Percentiles rank a stretch among this genome's conserved stretches.
Conservation (phyloP, 2,113 vertebrate species). For the Gymnogyps californianus region DNA sequence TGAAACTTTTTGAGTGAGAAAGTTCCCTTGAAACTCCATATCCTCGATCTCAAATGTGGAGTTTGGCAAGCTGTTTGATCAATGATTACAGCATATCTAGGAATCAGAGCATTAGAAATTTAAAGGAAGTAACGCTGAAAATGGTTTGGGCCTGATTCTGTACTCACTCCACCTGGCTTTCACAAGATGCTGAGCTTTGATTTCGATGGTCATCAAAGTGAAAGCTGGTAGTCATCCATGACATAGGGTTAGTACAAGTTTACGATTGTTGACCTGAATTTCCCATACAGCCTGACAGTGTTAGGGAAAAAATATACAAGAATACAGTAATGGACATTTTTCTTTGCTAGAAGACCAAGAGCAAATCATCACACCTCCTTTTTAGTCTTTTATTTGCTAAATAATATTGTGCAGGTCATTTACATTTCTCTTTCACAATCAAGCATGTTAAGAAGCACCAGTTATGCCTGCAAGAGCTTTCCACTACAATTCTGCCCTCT, state of each 20-base stretch:
- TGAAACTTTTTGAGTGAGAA: not conserved
- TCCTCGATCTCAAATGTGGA: not conserved
- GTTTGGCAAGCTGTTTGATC: not conserved
- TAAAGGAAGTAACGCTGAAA: not conserved
- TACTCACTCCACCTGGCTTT: not conserved
- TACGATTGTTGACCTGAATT: not conserved
- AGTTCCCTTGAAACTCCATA: not conserved
- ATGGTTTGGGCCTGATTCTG: not conserved
- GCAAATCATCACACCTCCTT: not conserved
- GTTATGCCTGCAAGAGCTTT: not conserved
- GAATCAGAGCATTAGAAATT: not conserved
- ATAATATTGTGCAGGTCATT: not conserved
- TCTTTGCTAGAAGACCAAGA: not conserved
- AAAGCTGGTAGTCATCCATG: not conserved
- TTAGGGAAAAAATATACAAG: not conserved
- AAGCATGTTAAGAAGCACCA: not conserved
- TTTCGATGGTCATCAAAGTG: not conserved
- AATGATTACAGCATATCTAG: not conserved
- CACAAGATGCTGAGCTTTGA: not conserved
- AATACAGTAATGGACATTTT: not conserved
- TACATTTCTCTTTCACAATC: not conserved
- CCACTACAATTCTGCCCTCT: not conserved
- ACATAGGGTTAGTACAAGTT: not conserved
- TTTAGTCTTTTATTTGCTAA: not conserved
- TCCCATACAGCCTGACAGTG: not conserved